These are phyloP conservation scores for Drosophila pegasa DNA, from an alignment of 2,888 invertebrate species.

Conservation along the genomic window DNA sequence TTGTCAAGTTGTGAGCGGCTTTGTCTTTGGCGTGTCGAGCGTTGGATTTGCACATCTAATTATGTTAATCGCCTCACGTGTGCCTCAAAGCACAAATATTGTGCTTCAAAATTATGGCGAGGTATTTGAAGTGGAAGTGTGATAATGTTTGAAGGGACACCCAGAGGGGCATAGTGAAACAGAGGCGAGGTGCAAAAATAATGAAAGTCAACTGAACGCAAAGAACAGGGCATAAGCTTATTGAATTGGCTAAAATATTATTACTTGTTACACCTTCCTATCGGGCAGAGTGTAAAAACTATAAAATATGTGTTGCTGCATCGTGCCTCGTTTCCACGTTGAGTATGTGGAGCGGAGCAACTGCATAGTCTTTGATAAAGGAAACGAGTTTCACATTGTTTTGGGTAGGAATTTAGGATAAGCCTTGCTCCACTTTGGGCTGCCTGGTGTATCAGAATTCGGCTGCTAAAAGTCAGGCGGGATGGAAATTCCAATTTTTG, in stretches of 20 bases:
- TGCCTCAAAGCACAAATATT: constrained; percentile 21
- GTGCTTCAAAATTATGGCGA: constrained; percentile 21
- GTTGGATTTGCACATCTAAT: constrained; percentile 49
- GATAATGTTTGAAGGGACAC: background rate
- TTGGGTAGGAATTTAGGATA: background rate
- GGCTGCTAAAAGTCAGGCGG: constrained; percentile 1
- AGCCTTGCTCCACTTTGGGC: background rate
- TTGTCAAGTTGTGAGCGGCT: constrained; percentile 33
- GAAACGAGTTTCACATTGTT: background rate
- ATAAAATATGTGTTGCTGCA: background rate
- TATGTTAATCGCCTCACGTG: constrained; percentile 53
- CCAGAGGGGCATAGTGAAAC: background rate
- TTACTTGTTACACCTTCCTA: background rate
- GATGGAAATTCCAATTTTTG: constrained; percentile 33
- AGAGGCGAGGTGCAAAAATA: background rate
- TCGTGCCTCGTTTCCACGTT: background rate
- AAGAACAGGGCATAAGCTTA: background rate
- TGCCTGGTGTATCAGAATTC: background rate
- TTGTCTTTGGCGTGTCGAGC: constrained; percentile 28
- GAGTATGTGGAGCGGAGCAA: background rate
- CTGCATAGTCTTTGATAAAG: background rate
- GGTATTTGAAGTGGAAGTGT: constrained; percentile 25
- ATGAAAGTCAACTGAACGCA: background rate
- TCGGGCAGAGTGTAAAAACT: background rate
- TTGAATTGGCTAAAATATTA: background rate